Evolutionary conservation across 2,113 vertebrate genomes (phyloP).

Genomic region (Microtus pennsylvanicus): DNA sequence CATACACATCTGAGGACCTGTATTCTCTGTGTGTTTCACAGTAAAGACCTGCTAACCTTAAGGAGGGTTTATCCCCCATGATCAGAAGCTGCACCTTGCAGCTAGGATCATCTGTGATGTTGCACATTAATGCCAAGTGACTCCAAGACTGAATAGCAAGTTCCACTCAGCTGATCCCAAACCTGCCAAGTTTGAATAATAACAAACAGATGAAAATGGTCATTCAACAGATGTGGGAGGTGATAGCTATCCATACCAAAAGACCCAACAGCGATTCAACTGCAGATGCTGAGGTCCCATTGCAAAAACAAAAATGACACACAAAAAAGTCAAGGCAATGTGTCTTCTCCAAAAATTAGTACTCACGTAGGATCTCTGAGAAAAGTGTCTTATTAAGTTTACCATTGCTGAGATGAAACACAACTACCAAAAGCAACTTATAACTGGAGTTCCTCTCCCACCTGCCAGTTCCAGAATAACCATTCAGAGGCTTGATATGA

Average conservation of each 20-base stretch:
- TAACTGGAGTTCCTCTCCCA: too few relatives aligned
- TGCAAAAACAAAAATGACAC: neutral
- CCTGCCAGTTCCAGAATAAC: too few relatives aligned
- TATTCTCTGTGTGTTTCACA: neutral
- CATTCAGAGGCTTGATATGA: too few relatives aligned
- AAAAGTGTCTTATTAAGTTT: neutral
- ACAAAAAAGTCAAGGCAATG: neutral
- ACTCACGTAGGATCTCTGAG: neutral
- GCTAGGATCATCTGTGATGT: neutral
- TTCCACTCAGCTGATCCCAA: neutral
- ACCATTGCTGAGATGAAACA: neutral
- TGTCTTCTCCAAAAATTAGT: neutral
- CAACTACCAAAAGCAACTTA: neutral
- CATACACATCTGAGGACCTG: neutral
- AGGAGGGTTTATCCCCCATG: neutral
- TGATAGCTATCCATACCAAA: neutral
- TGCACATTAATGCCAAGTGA: neutral
- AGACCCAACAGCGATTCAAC: neutral
- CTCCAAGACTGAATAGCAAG: neutral
- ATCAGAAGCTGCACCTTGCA: neutral
- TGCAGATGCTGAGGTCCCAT: neutral
- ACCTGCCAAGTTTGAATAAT: neutral
- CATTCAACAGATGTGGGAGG: neutral
- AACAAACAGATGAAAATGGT: neutral
- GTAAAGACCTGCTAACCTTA: too few relatives aligned